These are phyloP conservation scores for Artibeus lituratus DNA, from an alignment of 2,797 vertebrate species.

Conservation along the genomic window DNA sequence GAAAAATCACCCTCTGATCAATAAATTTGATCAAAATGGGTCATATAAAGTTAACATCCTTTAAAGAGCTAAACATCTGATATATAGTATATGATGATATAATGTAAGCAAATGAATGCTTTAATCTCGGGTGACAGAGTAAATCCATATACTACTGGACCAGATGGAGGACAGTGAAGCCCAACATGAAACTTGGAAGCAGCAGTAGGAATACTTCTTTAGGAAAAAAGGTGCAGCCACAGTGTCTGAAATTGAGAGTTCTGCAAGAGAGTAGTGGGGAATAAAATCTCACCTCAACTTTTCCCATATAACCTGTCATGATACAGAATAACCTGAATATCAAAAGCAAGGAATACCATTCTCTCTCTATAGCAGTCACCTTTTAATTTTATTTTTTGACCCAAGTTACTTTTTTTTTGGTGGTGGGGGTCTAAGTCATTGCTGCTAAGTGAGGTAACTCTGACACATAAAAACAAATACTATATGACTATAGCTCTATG, in stretches of 20 bases:
- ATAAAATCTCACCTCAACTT: neutral
- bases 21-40: neutral
- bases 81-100: too few species aligned
- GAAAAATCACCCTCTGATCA: neutral
- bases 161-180: neutral
- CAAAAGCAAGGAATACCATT: neutral
- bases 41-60: neutral
- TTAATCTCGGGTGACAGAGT: neutral
- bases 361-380: neutral
- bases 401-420: too few species aligned
- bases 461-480: neutral
- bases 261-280: neutral
- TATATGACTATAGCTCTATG: neutral
- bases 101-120: neutral
- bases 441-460: too few species aligned
- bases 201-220: neutral
- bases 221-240: neutral
- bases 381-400: neutral
- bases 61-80: neutral
- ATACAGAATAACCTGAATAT: neutral
- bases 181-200: neutral
- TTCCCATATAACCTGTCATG: neutral
- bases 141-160: neutral
- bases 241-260: neutral
- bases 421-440: too few species aligned